These are phyloP conservation scores for Ceratitis capitata DNA, from an alignment of 1,140 invertebrate species.

Conservation along the genomic window DNA sequence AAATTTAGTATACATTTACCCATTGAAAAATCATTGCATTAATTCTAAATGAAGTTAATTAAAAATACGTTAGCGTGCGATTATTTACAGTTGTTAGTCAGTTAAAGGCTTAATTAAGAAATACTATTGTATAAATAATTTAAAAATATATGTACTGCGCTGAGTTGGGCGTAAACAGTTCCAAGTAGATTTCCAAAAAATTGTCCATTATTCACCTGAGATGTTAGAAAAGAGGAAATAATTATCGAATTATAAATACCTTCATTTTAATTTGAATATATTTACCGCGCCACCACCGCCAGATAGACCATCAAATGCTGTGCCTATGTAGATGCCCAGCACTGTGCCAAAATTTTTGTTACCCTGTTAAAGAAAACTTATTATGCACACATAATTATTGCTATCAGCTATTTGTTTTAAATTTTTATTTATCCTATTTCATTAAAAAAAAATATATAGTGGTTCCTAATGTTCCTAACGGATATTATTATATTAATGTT, in stretches of 20 bases:
- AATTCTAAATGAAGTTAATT: not conserved
- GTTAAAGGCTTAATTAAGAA: not conserved
- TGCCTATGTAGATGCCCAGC: conserved; percentile 66
- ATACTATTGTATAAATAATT: not conserved
- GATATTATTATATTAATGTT: too few relatives aligned
- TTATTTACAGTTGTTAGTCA: conserved; percentile 32
- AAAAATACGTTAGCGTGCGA: not conserved
- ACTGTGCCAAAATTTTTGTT: conserved; percentile 67
- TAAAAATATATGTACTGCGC: conserved; percentile 61
- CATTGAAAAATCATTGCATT: not conserved
- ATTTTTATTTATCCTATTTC: too few relatives aligned
- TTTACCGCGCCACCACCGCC: conserved; percentile 68
- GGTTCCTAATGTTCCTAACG: too few relatives aligned
- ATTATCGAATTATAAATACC: not conserved
- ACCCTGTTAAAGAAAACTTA: conserved; percentile 54
- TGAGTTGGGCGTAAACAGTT: conserved; percentile 60
- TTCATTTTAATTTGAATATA: too few relatives aligned
- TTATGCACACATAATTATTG: too few relatives aligned
- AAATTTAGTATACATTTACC: too few relatives aligned
- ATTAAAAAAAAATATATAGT: too few relatives aligned
- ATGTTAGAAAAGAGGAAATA: conserved; percentile 41
- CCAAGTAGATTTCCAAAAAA: conserved; percentile 65
- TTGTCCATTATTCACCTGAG: conserved; percentile 63
- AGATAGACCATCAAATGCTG: conserved; percentile 67
- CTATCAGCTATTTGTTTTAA: too few relatives aligned